Evolutionary conservation across 23 tunicate genomes (phyloP).

Genomic region (Ascidia mentula): DNA sequence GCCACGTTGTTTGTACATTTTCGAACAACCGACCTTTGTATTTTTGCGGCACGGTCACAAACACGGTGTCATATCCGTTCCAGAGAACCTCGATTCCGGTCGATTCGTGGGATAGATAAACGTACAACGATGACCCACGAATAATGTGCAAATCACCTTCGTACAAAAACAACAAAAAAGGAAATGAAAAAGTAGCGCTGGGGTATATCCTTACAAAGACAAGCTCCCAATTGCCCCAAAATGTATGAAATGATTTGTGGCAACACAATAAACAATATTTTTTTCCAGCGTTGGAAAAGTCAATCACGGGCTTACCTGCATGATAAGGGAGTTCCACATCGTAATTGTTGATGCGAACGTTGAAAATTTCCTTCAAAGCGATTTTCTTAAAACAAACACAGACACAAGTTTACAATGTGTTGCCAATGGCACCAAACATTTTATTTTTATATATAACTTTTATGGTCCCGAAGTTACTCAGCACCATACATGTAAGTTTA

Average conservation of each 20-base stretch:
- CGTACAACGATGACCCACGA: conserved; percentile 43
- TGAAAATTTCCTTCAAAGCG: conserved; percentile 14
- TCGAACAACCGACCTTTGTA: conserved; percentile 29
- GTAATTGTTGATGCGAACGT: conserved; percentile 47
- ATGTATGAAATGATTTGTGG: background rate
- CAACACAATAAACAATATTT: no score
- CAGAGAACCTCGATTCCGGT: conserved; percentile 33
- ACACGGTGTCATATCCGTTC: conserved; percentile 33
- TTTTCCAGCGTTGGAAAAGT: no score
- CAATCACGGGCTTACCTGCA: conserved; percentile 18
- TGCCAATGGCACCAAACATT: no score
- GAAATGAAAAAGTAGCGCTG: no score
- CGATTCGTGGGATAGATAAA: background rate
- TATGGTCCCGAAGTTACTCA: no score
- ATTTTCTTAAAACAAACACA: conserved; percentile 29
- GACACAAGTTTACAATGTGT: no score
- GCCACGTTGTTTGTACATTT: no score
- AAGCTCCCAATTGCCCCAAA: background rate
- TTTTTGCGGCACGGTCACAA: conserved; percentile 28
- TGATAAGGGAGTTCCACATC: conserved; percentile 57
- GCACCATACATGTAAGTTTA: no score
- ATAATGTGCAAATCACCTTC: conserved; percentile 29
- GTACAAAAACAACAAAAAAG: background rate
- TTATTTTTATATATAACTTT: no score
- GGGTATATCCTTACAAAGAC: no score